Percentiles rank a stretch among this genome's conserved stretches.
Conservation (phyloP, 2,888 invertebrate species). For the Heteromurus nitidus region DNA sequence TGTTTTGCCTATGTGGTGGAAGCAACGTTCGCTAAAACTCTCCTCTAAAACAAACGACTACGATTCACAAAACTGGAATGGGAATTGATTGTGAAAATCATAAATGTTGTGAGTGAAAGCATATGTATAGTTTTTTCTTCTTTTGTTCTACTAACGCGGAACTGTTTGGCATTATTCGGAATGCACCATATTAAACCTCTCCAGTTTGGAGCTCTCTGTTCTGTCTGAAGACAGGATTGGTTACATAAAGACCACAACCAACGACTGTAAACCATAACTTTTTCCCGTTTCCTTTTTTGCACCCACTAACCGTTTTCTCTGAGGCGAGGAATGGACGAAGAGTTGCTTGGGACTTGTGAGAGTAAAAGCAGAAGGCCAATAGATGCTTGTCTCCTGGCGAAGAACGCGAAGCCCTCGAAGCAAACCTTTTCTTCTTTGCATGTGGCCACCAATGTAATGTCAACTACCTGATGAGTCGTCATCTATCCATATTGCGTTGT, state of each 20-base stretch:
- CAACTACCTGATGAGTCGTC: slow-evolving; percentile 56
- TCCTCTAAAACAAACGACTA: not conserved
- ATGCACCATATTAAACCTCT: too few species aligned
- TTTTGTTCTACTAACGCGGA: too few species aligned
- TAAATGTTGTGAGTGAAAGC: slow-evolving; percentile 3
- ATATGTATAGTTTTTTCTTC: too few species aligned
- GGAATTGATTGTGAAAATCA: not conserved
- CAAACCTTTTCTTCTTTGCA: slow-evolving; percentile 17
- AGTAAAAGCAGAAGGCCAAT: slow-evolving; percentile 36
- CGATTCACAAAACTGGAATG: not conserved
- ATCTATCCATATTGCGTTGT: too few species aligned
- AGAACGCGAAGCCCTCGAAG: slow-evolving; percentile 7
- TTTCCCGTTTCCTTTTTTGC: slow-evolving; percentile 23
- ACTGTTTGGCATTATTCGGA: too few species aligned
- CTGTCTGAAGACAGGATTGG: slow-evolving; percentile 5
- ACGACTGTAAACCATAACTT: slow-evolving; percentile 8
- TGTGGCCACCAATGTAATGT: slow-evolving; percentile 35
- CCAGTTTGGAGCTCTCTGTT: too few species aligned
- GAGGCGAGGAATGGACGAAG: slow-evolving; percentile 4
- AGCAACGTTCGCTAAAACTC: not conserved
- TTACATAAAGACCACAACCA: slow-evolving; percentile 15
- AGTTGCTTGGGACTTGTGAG: slow-evolving; percentile 25
- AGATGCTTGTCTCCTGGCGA: slow-evolving; percentile 33
- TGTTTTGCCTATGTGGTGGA: not conserved
- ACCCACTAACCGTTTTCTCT: slow-evolving; percentile 21